Evolutionary conservation across 2,888 invertebrate species (phyloP).

Genomic region (Unio pictorum): DNA sequence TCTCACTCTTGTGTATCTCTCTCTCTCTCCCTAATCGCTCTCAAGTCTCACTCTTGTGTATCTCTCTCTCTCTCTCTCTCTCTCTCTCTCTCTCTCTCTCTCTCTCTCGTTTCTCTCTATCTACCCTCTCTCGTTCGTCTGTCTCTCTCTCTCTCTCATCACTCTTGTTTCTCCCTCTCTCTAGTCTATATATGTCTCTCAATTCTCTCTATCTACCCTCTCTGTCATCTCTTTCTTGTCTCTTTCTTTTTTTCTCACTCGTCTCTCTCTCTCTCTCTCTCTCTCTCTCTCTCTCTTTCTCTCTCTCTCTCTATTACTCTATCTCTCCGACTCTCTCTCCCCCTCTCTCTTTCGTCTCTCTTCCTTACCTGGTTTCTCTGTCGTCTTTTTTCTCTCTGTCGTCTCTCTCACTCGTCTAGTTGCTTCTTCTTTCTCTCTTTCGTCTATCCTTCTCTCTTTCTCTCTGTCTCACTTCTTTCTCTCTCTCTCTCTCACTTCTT

Average conservation of each 20-base stretch:
- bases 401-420: background rate
- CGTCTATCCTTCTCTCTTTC: conserved; percentile 3
- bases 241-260: background rate
- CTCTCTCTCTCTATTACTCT: background rate
- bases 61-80: background rate
- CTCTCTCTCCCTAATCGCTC: background rate
- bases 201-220: background rate
- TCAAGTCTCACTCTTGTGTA: too few species aligned
- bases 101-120: background rate
- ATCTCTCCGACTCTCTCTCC: background rate
- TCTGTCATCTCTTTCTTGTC: background rate
- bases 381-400: background rate
- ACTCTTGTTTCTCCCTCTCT: conserved; percentile 3
- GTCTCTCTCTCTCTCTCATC: background rate
- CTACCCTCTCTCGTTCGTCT: background rate
- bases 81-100: background rate
- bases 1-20: background rate
- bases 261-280: background rate
- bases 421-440: background rate
- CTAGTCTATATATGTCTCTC: conserved; percentile 1
- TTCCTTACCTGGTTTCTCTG: background rate
- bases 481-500: background rate
- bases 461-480: conserved; percentile 1
- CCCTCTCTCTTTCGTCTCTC: background rate
- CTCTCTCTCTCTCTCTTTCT: conserved; percentile 3